A percentile compares a stretch with the other conserved stretches of the same genome.
phyloP scores from a whole-genome alignment of 1,140 invertebrate species.

The Nasonia vitripennis region DNA sequence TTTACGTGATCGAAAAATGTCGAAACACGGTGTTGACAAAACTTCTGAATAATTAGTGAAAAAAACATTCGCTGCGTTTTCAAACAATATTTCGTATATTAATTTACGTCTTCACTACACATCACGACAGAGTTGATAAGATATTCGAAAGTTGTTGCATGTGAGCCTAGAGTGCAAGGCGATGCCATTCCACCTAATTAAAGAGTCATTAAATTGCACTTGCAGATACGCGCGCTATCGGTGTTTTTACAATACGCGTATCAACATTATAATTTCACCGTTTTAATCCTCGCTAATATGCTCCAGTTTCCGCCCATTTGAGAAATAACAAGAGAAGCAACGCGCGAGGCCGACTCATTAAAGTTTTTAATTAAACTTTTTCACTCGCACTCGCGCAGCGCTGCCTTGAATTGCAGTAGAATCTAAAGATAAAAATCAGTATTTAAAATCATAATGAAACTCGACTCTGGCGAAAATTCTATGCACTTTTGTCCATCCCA shows the following conservation, averaged over 20 bases:
- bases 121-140: neutral
- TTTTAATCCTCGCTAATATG: neutral
- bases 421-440: neutral
- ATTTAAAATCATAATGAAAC: conserved; percentile 1
- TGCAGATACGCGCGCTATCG: neutral
- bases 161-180: neutral
- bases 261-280: neutral
- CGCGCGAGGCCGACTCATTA: neutral
- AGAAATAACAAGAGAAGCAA: neutral
- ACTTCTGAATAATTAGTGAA: neutral
- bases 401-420: neutral
- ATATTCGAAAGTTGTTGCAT: neutral
- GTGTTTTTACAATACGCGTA: neutral
- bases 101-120: neutral
- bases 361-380: conserved; percentile 5
- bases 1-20: too few relatives aligned
- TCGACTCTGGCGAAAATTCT: too few relatives aligned
- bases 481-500: neutral
- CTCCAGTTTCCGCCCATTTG: neutral
- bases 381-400: neutral
- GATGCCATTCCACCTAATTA: neutral
- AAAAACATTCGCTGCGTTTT: neutral
- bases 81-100: neutral
- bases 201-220: neutral
- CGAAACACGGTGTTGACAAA: neutral